Evolutionary conservation across 1,140 invertebrate genomes (phyloP), one percentile per base, ranked within the genome.

Genomic region (Adelges cooleyi): DNA sequence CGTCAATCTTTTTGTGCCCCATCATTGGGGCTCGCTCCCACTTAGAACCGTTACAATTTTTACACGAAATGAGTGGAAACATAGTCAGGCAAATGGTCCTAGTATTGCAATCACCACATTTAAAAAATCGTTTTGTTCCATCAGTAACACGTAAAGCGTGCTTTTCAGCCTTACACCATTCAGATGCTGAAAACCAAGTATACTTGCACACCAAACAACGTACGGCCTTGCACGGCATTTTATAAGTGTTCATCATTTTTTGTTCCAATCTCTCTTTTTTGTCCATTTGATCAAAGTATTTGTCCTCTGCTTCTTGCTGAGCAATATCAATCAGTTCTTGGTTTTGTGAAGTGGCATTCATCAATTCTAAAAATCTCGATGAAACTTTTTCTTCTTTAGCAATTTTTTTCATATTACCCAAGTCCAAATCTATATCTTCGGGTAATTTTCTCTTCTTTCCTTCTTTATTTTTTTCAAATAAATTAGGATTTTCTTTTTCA

Each of bases 251-350:
- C 18, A 86, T 73, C 89, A 96, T 92, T 76, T 95, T 95, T 65
- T 93, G 86, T 74, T 96, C 93, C 81, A 95, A 84, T 69, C 81
- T 80, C 75, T 97, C 93, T 72, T 92, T 95, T 68, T 84, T 84
- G 74, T 95, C 92, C 53, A 95, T 73, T 72, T 87, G 87, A 67
- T 84, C 81, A 68, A 95, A 96, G 74, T 96, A 95, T 69, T 89
- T 85, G 17, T 92, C 87, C 72, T 89, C 79, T 66, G 84, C 84
- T 70, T 88, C 80, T 53, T 84, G 77, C 52, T 93, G 84, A 27
- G 84, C 80, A 68, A 81, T 75, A 70, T 88, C 80, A 3, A 92
- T 79, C 15, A 93, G 77, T 73, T 88, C 84, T 6, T 79, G 77
- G 74, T 95, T 89, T 22, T 80, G 76, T 0, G 91, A 93, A 53